phyloP scores from a whole-genome alignment of 2,888 invertebrate species.

The Strigamia crassipes region DNA sequence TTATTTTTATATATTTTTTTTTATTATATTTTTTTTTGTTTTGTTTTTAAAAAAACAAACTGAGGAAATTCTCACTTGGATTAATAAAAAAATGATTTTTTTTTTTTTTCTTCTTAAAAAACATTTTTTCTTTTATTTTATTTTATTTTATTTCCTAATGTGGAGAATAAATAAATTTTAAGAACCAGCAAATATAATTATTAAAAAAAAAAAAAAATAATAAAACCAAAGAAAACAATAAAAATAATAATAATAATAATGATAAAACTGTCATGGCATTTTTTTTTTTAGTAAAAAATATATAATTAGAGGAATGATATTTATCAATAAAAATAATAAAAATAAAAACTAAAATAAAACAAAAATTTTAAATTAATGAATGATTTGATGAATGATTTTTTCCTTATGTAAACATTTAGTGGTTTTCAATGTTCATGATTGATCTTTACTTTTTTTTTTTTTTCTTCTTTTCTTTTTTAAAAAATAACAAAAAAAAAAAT shows the following conservation, averaged over 20 bases:
- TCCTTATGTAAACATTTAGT: neutral
- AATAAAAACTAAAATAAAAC: neutral
- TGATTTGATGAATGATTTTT: constrained; percentile 14
- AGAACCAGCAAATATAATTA: constrained; percentile 24
- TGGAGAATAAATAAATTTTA: constrained; percentile 33
- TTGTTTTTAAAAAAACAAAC: constrained; percentile 2
- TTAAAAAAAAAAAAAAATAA: constrained; percentile 1
- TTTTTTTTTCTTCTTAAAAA: neutral
- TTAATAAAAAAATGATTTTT: neutral
- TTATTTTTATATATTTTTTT: too few relatives aligned
- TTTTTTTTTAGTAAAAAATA: neutral
- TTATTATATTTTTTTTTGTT: neutral
- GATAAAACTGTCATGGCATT: constrained; percentile 25
- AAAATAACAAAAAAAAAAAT: constrained; percentile 10
- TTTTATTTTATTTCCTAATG: constrained; percentile 2
- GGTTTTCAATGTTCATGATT: constrained; percentile 7
- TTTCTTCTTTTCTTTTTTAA: too few relatives aligned
- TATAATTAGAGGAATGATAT: constrained; percentile 1
- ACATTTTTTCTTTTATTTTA: neutral
- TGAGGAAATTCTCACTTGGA: constrained; percentile 13
- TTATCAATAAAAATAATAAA: neutral
- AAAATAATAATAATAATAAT: too few relatives aligned
- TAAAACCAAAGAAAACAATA: neutral
- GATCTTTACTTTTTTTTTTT: too few relatives aligned
- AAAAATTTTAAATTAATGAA: constrained; percentile 16